Evolutionary conservation across 2,888 invertebrate genomes (phyloP).

Genomic region (Lasioglossum villosulum): DNA sequence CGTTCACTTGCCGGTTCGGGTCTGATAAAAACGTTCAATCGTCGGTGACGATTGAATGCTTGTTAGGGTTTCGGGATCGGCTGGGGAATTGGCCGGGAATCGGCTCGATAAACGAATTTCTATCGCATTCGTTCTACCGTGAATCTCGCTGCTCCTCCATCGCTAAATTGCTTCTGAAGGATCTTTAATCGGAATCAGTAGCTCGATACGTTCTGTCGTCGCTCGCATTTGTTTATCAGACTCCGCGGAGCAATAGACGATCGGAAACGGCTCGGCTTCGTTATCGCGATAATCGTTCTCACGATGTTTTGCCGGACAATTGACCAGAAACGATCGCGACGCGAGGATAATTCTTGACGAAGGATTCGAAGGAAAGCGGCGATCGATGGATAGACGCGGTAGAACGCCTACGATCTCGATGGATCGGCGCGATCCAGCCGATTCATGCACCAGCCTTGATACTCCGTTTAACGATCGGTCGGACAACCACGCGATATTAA

Average conservation of each 20-base stretch:
- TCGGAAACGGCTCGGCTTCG: slow-evolving; percentile 12
- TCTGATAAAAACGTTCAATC: not conserved
- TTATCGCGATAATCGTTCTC: slow-evolving; percentile 43
- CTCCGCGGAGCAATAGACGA: not conserved
- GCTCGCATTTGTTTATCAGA: not conserved
- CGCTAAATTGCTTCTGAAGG: no score
- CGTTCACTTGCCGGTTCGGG: not conserved
- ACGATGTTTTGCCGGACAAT: slow-evolving; percentile 20
- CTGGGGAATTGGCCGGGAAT: no score
- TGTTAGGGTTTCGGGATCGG: not conserved
- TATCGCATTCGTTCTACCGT: no score
- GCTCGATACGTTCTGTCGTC: not conserved
- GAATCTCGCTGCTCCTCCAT: no score
- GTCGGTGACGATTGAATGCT: not conserved
- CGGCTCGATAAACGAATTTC: no score
- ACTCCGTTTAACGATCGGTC: slow-evolving; percentile 48
- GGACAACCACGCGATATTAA: slow-evolving; percentile 48
- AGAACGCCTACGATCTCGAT: slow-evolving; percentile 26
- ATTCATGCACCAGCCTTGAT: slow-evolving; percentile 37
- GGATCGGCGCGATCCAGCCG: slow-evolving; percentile 28
- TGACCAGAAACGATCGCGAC: slow-evolving; percentile 12
- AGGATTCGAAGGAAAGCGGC: slow-evolving; percentile 36
- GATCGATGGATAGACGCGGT: slow-evolving; percentile 35
- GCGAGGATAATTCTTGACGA: slow-evolving; percentile 20
- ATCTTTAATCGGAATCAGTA: no score